phyloP scores from a whole-genome alignment of 2,888 invertebrate genomes.

The Melieria crassipennis region DNA sequence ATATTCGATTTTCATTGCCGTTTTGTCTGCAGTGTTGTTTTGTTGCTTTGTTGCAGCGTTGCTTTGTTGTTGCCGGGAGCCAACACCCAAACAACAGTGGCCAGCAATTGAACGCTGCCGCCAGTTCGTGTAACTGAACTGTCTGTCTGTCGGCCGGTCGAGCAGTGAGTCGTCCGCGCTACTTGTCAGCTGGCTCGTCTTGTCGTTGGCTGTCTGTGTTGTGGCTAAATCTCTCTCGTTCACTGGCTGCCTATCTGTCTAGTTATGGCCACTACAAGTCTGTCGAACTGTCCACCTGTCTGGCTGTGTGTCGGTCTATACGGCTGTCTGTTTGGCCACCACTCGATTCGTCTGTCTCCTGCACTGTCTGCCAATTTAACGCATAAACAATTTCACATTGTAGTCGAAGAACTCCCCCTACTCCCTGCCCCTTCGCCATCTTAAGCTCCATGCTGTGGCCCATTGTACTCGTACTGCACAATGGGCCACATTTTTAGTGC shows the following conservation, averaged over 20 bases:
- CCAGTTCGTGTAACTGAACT: too few species aligned
- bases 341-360: neutral
- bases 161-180: too few species aligned
- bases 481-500: constrained; percentile 2
- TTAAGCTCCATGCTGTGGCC: neutral
- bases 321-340: constrained; percentile 5
- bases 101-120: too few species aligned
- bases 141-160: too few species aligned
- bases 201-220: neutral
- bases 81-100: too few species aligned
- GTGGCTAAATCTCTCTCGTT: too few species aligned
- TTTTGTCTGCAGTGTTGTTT: constrained; percentile 9
- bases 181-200: too few species aligned
- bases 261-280: constrained; percentile 9
- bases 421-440: neutral
- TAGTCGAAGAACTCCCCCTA: neutral
- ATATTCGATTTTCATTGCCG: neutral
- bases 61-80: too few species aligned
- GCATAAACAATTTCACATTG: constrained; percentile 23
- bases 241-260: too few species aligned
- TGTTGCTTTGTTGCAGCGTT: too few species aligned
- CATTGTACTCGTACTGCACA: too few species aligned
- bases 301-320: neutral
- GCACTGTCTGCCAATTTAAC: constrained; percentile 12
- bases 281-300: constrained; percentile 6